Evolutionary conservation across 2,888 invertebrate genomes (phyloP).

Genomic region (Nemotelus nigrinus): DNA sequence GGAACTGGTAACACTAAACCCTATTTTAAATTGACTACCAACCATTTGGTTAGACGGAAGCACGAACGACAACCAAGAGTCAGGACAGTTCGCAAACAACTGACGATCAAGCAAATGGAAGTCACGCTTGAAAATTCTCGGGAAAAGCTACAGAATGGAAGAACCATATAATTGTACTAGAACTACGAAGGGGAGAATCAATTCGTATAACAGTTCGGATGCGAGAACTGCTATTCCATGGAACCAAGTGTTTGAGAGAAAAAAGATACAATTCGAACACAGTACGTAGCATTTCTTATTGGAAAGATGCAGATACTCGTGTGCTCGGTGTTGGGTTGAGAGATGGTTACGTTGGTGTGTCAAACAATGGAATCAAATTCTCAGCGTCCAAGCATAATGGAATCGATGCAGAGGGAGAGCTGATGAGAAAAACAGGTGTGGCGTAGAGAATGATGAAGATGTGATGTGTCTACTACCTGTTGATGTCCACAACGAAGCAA

Average conservation of each 20-base stretch:
- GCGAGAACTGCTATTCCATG: not conserved
- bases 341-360: not conserved
- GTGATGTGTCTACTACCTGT: conserved; percentile 16
- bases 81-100: conserved; percentile 55
- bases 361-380: not conserved
- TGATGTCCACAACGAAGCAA: not conserved
- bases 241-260: too few species aligned
- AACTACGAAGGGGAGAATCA: not conserved
- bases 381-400: conserved; percentile 11
- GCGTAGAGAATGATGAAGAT: not conserved
- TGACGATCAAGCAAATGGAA: conserved; percentile 46
- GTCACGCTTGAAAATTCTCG: not conserved
- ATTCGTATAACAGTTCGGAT: conserved; percentile 16
- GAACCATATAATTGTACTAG: conserved; percentile 17
- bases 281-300: not conserved
- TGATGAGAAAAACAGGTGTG: not conserved
- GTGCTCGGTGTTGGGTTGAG: not conserved
- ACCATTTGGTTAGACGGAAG: conserved; percentile 1
- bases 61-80: conserved; percentile 51
- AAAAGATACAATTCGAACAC: too few species aligned
- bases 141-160: too few species aligned
- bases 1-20: not conserved
- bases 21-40: not conserved
- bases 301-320: not conserved
- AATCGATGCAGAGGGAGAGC: not conserved